Evolutionary conservation across 2,888 invertebrate species (phyloP), one percentile per base, ranked within the genome.

Genomic region (Antitype chi): DNA sequence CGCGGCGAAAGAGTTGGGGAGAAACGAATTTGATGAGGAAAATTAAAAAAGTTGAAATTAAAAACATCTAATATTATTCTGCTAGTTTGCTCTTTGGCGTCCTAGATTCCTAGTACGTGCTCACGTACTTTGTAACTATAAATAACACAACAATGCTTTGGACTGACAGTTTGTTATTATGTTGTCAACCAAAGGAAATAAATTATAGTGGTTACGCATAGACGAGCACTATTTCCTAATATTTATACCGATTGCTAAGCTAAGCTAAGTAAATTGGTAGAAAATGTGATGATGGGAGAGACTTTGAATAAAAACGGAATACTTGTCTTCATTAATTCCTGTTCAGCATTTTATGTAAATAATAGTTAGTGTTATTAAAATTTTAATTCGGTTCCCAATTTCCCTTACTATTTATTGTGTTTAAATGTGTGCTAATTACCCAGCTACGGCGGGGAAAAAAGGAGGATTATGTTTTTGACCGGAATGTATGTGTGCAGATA

Each of bases 161-260:
- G 66, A 38, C 53, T 72, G 75, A 52, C 69, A 80, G 62, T 62
- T 84, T 72, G 38, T 70, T 80, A 80, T 70, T 73, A 80, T 32
- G 62, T 67, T 76, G 80, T 84, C 82, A 84, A 84, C 69, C 57
- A 38, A 63, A 74, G 52, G 59, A 74, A 70, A 73, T 82, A 78
- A 69, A 81, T 82, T 67, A 82, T 49, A 57, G 71, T 60, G 72
- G 43, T 77, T 69, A 23, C 25, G 67, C 28, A 47, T 77, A 82
- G 52, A 32, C 78, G 25, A 25, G 32, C 55, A 57, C 57, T 63
- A 52, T 55, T 70, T 63, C 11, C 67, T 47, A 67, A 72, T 60
- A 66, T 55, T 38, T 60, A 25, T n/a, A n/a, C 43, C n/a, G 32
- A 15, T 17, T 49, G 25, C 6, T 49, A 55, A 49, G 52, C 32